Percentiles rank a stretch among this genome's conserved stretches.
phyloP scores from a whole-genome alignment of 2,888 invertebrate species.

The Xestia rhomboidea region DNA sequence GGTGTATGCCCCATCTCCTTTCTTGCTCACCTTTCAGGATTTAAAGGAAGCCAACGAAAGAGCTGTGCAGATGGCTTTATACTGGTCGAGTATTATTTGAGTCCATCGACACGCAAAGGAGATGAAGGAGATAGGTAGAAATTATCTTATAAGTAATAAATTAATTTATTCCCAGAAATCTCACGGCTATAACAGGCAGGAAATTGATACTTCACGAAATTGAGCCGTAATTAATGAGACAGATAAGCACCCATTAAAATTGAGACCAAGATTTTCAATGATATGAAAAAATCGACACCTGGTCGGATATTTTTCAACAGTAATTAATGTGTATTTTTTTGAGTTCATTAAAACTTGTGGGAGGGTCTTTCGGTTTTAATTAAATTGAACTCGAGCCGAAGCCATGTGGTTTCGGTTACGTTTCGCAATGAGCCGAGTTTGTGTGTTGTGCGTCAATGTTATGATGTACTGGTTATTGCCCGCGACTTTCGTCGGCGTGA shows the following conservation, averaged over 20 bases:
- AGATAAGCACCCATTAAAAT: constrained; percentile 64
- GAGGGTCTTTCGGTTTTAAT: constrained; percentile 74
- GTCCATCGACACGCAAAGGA: too few relatives aligned
- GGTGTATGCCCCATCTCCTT: too few relatives aligned
- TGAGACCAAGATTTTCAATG: constrained; percentile 53
- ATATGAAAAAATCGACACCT: constrained; percentile 59
- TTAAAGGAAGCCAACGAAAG: too few relatives aligned
- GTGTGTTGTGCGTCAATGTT: constrained; percentile 5
- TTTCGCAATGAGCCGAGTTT: constrained; percentile 57
- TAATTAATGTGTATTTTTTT: constrained; percentile 72
- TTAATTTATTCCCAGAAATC: constrained; percentile 36
- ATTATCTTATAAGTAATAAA: constrained; percentile 24
- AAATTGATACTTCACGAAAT: constrained; percentile 66
- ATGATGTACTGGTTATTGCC: not conserved
- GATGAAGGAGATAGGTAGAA: constrained; percentile 1
- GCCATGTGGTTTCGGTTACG: constrained; percentile 63
- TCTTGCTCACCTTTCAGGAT: too few relatives aligned
- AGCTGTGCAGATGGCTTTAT: too few relatives aligned
- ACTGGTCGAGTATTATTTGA: too few relatives aligned
- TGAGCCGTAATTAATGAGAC: constrained; percentile 61
- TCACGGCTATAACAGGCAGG: constrained; percentile 37
- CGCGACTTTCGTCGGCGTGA: too few relatives aligned
- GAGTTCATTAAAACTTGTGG: constrained; percentile 70
- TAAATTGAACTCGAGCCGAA: constrained; percentile 73
- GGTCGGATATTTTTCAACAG: constrained; percentile 60